Evolutionary conservation across 2,113 vertebrate genomes (phyloP).

Genomic region (Petrocephalus zakoni): DNA sequence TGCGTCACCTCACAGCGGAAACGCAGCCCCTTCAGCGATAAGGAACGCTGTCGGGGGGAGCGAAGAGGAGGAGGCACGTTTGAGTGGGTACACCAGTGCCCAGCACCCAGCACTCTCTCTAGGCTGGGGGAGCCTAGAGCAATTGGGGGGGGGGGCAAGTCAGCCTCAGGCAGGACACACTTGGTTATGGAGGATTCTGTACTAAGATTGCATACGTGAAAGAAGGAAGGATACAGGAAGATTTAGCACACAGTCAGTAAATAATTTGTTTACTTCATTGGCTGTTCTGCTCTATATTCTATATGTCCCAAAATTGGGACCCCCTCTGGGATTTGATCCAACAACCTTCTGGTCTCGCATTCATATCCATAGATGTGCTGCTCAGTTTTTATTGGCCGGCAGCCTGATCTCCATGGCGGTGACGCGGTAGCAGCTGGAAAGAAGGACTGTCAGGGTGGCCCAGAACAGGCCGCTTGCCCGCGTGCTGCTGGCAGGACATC

Average conservation of each 20-base stretch:
- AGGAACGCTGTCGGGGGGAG: neutral
- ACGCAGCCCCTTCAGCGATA: neutral
- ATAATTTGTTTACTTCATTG: neutral
- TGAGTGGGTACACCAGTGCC: neutral
- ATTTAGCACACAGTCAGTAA: neutral
- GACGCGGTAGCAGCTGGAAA: neutral
- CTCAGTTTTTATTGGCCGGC: neutral
- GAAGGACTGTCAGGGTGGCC: neutral
- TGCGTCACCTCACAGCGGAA: neutral
- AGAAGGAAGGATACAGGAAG: neutral
- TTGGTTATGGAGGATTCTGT: neutral
- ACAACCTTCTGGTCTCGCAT: neutral
- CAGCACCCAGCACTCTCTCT: neutral
- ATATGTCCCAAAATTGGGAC: neutral
- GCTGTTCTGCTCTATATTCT: neutral
- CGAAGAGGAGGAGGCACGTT: neutral
- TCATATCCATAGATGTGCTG: neutral
- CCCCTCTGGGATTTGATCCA: neutral
- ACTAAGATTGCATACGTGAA: neutral
- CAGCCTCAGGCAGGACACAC: neutral
- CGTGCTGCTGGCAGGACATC: neutral
- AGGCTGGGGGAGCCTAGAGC: neutral
- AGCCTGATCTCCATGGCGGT: neutral
- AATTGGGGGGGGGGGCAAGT: neutral
- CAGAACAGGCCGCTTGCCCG: neutral